These are phyloP conservation scores for Prinia subflava DNA, from an alignment of 2,113 vertebrate species.

Conservation along the genomic window DNA sequence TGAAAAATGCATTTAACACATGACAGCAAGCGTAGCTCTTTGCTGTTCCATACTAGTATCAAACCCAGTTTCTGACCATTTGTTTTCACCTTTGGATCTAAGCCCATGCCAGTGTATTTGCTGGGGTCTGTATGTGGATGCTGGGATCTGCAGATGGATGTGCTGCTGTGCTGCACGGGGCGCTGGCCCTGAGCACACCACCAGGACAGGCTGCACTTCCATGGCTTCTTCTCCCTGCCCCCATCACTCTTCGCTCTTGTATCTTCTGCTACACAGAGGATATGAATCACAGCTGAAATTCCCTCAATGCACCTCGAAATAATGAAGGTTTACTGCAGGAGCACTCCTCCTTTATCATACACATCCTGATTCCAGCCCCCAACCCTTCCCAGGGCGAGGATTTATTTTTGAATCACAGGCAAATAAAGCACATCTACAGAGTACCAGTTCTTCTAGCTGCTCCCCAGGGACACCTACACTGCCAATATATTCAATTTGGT, in stretches of 20 bases:
- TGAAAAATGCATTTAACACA: neutral
- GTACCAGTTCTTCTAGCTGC: neutral
- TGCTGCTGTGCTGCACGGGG: accelerated
- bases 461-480: neutral
- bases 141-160: neutral
- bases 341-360: neutral
- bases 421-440: neutral
- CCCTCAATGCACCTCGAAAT: neutral
- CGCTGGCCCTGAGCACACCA: accelerated
- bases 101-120: accelerated
- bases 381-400: neutral
- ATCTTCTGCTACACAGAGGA: neutral
- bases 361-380: neutral
- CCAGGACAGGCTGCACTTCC: neutral
- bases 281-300: neutral
- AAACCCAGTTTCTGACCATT: neutral
- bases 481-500: slow-evolving; percentile 12
- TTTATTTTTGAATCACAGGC: neutral
- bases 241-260: accelerated
- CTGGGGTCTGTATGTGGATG: accelerated
- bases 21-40: neutral
- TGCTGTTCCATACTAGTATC: neutral
- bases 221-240: neutral
- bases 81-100: neutral
- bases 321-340: neutral